These are phyloP conservation scores for Pocillopora damicornis DNA, from an alignment of 64 coral and sea anemone genomes.

Conservation along the genomic window DNA sequence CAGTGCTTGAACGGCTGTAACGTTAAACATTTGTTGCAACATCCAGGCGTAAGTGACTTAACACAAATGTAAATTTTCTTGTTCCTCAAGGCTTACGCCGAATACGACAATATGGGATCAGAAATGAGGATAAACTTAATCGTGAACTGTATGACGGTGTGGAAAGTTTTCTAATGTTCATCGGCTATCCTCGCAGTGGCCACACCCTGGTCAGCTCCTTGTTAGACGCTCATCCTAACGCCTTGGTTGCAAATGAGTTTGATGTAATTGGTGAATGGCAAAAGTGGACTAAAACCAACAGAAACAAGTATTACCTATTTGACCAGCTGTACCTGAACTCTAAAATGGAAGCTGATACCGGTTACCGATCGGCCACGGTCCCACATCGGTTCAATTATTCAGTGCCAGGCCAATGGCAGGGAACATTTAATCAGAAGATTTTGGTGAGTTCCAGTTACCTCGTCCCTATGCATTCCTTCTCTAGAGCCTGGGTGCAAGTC, in stretches of 20 bases:
- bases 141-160: slow-evolving; percentile 65
- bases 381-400: slow-evolving; percentile 38
- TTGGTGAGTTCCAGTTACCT: slow-evolving; percentile 33
- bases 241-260: slow-evolving; percentile 84
- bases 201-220: slow-evolving; percentile 86
- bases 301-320: slow-evolving; percentile 86
- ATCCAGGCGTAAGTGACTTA: too few relatives aligned
- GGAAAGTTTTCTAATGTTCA: slow-evolving; percentile 72
- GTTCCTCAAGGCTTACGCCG: neutral
- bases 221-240: slow-evolving; percentile 87
- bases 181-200: slow-evolving; percentile 90
- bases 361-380: slow-evolving; percentile 33
- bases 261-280: slow-evolving; percentile 72
- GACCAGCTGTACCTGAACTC: slow-evolving; percentile 82
- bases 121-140: neutral
- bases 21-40: too few relatives aligned
- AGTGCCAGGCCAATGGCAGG: slow-evolving; percentile 88
- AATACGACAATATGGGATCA: neutral
- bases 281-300: slow-evolving; percentile 44
- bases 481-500: too few relatives aligned
- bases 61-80: neutral
- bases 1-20: too few relatives aligned
- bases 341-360: slow-evolving; percentile 29
- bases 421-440: slow-evolving; percentile 57
- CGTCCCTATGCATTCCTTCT: too few relatives aligned